Percentiles rank a stretch among this genome's conserved stretches.
Conservation (phyloP, 2,113 vertebrate genomes). For the Riparia riparia region DNA sequence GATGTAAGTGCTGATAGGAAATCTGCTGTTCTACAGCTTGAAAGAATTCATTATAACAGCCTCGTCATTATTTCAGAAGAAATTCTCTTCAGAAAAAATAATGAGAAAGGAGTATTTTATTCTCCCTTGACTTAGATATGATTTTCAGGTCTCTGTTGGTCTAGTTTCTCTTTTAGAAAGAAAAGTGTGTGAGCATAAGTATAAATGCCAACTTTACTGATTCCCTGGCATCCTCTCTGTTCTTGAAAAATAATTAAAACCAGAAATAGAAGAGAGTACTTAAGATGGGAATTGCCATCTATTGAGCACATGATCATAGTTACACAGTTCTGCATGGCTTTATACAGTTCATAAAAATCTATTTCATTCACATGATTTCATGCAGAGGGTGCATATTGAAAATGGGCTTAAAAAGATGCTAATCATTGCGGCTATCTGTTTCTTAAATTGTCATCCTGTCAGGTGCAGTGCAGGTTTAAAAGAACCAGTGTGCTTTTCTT, state of each 20-base stretch:
- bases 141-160: neutral
- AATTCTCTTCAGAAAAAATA: slow-evolving; percentile 38
- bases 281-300: neutral
- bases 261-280: neutral
- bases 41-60: slow-evolving; percentile 30
- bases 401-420: neutral
- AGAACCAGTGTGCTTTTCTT: slow-evolving; percentile 20
- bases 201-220: neutral
- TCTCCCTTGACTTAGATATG: slow-evolving; percentile 21
- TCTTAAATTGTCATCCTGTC: slow-evolving; percentile 19
- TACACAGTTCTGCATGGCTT: neutral
- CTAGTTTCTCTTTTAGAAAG: neutral
- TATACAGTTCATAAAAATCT: slow-evolving; percentile 5
- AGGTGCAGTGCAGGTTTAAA: neutral
- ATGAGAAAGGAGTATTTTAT: slow-evolving; percentile 44
- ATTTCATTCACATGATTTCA: neutral
- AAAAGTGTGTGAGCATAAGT: neutral
- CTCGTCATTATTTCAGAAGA: slow-evolving; percentile 37
- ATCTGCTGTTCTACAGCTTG: neutral
- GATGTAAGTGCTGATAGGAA: neutral
- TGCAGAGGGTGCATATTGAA: neutral
- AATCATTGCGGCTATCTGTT: neutral
- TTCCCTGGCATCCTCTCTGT: neutral
- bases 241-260: slow-evolving; percentile 57
- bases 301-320: neutral